Base-by-base conservation (phyloP, 2,888 invertebrate species). In the Halictus ligatus region DNA sequence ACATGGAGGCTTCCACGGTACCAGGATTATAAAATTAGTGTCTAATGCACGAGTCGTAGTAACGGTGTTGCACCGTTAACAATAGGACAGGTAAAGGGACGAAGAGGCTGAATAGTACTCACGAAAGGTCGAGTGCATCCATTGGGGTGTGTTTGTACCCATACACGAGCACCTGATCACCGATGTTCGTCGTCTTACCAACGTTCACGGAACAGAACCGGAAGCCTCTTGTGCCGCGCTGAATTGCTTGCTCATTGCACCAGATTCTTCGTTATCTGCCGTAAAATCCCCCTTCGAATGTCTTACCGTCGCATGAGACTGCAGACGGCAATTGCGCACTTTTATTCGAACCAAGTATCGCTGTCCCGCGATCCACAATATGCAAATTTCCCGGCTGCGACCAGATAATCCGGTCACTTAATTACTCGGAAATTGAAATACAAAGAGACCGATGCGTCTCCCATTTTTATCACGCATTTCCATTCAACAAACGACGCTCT, bases 21-120 rank as follows among this genome's bases (percentile, higher is more conserved):
- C 86, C 6, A 78, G 80, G 94, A 94, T 94, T 94, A 94, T 92
- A 92, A 94, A 89, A 84, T 86, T 81, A 92, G 92, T 88, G 87
- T 86, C 92, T 90, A 92, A 93, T 93, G 91, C 92, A 91, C 88
- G 84, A 92, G 91, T 89, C 91, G 91, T 92, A 89, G 92, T 89
- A 91, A 93, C 92, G 90, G 93, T 91, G 89, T 83, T 86, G 84
- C 86, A 75, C 29, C 40, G 87, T 84, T 88, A 89, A 93, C 92
- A 93, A 93, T 90, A 79, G 85, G 46, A 54, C 86, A 85, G 86
- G 87, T 85, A 85, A 84, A 85, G 81, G 84, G 79, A 84, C 87
- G 72, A 74, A 81, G 80, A 75, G 29, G 46, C 81, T 76, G 29
- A 60, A 77, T 78, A 50, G 75, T 75, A 12, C n/a, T 81, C 71